phyloP scores from a whole-genome alignment of 2,113 vertebrate genomes.

The Chascanopsetta lugubris region DNA sequence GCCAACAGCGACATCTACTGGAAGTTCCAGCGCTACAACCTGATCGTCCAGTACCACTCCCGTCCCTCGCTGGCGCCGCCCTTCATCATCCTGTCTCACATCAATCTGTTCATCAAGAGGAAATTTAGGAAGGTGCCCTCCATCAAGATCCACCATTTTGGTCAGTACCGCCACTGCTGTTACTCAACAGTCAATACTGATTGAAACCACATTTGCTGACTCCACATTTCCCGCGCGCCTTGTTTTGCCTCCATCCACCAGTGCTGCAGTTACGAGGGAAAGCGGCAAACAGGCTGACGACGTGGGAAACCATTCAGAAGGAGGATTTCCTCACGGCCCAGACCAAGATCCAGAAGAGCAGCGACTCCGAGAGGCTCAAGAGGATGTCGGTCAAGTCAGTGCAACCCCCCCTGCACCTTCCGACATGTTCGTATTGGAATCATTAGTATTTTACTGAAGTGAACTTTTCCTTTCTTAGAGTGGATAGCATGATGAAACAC shows the following conservation, averaged over 20 bases:
- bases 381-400: constrained; percentile 86
- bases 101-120: constrained; percentile 83
- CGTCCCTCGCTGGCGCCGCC: constrained; percentile 88
- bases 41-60: constrained; percentile 89
- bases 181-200: background rate
- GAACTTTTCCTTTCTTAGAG: constrained; percentile 61
- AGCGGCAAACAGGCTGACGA: constrained; percentile 80
- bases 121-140: constrained; percentile 70
- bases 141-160: constrained; percentile 72
- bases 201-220: background rate
- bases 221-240: background rate
- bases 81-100: constrained; percentile 89
- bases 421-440: too few relatives aligned
- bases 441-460: background rate
- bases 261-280: constrained; percentile 72
- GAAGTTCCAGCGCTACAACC: constrained; percentile 91
- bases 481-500: constrained; percentile 81
- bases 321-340: constrained; percentile 85
- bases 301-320: constrained; percentile 90
- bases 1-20: constrained; percentile 90
- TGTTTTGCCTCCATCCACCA: background rate
- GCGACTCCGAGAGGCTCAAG: constrained; percentile 86
- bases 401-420: background rate
- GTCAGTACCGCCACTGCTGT: constrained; percentile 68
- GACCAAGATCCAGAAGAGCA: constrained; percentile 82